Percentiles rank a stretch among this genome's conserved stretches.
These are phyloP conservation scores for Trachops cirrhosus DNA, from an alignment of 2,797 vertebrate genomes.

Conservation along the genomic window DNA sequence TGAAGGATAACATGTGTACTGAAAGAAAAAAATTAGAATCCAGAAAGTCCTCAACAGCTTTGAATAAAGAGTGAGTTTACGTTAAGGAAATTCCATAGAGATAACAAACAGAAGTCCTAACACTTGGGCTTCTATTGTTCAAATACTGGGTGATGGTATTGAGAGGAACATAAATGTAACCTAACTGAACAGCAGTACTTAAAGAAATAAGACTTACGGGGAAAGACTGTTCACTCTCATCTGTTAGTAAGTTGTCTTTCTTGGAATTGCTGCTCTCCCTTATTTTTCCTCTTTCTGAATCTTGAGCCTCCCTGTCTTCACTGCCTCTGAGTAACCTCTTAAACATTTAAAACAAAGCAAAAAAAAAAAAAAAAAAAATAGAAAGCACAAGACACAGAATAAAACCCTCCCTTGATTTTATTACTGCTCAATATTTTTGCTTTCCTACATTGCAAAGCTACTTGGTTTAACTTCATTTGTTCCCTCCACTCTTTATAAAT, in stretches of 20 bases:
- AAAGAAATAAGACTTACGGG: background rate
- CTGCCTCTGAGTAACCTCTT: background rate
- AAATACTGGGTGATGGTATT: background rate
- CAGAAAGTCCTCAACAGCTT: background rate
- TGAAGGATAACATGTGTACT: background rate
- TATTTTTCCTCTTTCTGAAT: background rate
- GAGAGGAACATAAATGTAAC: background rate
- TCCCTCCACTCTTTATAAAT: background rate
- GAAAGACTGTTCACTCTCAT: background rate
- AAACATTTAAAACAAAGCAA: conserved; percentile 4
- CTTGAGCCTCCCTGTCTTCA: background rate
- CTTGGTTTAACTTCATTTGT: background rate
- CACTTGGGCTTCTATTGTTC: background rate
- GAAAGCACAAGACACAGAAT: background rate
- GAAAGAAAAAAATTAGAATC: background rate
- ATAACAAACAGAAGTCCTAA: background rate
- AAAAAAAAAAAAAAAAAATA: background rate
- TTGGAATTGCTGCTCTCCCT: background rate
- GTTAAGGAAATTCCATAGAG: background rate
- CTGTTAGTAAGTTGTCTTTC: background rate
- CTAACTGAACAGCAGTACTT: background rate
- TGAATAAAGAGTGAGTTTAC: background rate
- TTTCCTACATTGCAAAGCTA: background rate
- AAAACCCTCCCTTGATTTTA: background rate
- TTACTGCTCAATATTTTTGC: background rate